Evolutionary conservation across 2,113 vertebrate genomes (phyloP).

Genomic region (Polyodon spathula): DNA sequence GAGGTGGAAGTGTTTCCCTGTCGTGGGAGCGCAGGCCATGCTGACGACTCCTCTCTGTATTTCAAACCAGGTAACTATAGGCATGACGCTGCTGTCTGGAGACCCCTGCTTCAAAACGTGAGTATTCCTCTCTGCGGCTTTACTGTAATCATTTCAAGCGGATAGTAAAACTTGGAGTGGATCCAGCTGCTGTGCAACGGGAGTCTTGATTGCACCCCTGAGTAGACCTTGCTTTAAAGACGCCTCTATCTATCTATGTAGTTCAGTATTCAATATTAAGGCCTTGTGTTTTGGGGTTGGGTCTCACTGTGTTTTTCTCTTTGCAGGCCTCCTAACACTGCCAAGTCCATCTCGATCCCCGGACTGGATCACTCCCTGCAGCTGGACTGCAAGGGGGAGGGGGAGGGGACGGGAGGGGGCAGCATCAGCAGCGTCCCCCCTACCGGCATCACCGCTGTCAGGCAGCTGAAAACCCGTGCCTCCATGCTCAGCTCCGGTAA

Average conservation of each 20-base stretch:
- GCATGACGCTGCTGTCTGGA: constrained; percentile 90
- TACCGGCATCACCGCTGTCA: constrained; percentile 51
- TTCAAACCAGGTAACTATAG: constrained; percentile 75
- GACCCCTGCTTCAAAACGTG: constrained; percentile 98
- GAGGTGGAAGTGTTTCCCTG: not conserved
- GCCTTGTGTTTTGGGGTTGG: constrained; percentile 8
- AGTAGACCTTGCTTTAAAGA: no score
- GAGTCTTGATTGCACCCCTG: no score
- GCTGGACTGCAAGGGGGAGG: constrained; percentile 91
- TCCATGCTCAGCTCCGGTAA: constrained; percentile 76
- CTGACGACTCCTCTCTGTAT: not conserved
- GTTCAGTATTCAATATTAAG: no score
- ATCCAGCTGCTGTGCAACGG: no score
- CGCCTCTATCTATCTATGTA: no score
- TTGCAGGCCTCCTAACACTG: constrained; percentile 64
- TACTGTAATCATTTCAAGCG: not conserved
- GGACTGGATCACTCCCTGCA: constrained; percentile 84
- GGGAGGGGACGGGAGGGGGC: constrained; percentile 62
- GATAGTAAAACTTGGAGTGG: not conserved
- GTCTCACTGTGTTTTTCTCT: constrained; percentile 1
- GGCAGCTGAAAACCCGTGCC: constrained; percentile 62
- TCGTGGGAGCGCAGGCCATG: not conserved
- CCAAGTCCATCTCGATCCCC: constrained; percentile 81
- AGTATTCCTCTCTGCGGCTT: constrained; percentile 39
- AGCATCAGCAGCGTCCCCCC: constrained; percentile 38